phyloP scores from a whole-genome alignment of 2,888 invertebrate genomes.

The Cacoxenus indagator region DNA sequence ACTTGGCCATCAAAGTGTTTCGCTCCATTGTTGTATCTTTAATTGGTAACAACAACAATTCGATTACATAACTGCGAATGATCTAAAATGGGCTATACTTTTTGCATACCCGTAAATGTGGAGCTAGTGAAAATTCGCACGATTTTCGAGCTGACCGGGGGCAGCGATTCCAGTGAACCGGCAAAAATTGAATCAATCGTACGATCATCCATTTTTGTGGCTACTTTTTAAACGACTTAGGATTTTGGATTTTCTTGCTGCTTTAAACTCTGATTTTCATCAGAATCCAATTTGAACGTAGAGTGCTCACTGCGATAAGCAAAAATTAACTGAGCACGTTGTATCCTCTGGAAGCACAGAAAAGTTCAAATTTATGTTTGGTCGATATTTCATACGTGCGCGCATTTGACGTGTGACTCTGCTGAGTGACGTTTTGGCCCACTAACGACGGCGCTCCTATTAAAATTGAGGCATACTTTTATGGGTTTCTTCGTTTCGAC shows the following conservation, averaged over 20 bases:
- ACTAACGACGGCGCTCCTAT: neutral
- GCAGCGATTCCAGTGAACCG: constrained; percentile 88
- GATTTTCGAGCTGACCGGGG: constrained; percentile 97
- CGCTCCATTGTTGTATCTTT: constrained; percentile 97
- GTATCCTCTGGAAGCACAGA: constrained; percentile 54
- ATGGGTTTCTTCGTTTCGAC: neutral
- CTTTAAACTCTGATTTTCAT: too few relatives aligned
- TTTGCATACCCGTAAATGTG: constrained; percentile 90
- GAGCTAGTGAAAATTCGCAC: constrained; percentile 98
- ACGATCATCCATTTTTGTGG: constrained; percentile 83
- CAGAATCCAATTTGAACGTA: constrained; percentile 25
- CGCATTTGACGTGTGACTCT: neutral
- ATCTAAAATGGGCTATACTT: neutral
- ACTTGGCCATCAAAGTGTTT: constrained; percentile 97
- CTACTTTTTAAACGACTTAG: neutral
- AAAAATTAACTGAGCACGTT: constrained; percentile 46
- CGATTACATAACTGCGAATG: constrained; percentile 31
- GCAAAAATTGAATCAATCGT: constrained; percentile 92
- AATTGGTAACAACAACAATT: constrained; percentile 21
- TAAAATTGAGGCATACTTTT: neutral
- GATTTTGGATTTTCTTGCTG: neutral
- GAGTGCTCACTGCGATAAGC: constrained; percentile 45
- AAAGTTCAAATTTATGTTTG: constrained; percentile 46
- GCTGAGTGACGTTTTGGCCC: neutral
- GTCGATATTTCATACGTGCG: constrained; percentile 43